Evolutionary conservation across 2,888 invertebrate species (phyloP).

Genomic region (Spisula solida): DNA sequence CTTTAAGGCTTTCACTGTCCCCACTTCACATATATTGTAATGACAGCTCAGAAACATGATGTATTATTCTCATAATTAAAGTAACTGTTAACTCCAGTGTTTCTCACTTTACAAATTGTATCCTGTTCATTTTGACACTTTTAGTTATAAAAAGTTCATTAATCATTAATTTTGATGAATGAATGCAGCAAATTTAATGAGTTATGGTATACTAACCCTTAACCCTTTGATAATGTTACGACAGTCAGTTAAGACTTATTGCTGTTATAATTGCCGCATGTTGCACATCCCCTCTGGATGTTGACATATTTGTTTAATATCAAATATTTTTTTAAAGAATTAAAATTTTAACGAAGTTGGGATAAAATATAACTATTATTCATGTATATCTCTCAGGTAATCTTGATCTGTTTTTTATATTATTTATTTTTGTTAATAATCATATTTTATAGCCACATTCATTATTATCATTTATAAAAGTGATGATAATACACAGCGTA

Average conservation of each 20-base stretch:
- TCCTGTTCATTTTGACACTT: conserved; percentile 27
- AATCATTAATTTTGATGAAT: neutral
- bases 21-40: conserved; percentile 26
- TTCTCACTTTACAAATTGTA: conserved; percentile 19
- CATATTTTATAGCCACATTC: too few relatives aligned
- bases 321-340: too few relatives aligned
- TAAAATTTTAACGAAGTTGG: too few relatives aligned
- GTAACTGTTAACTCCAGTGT: conserved; percentile 36
- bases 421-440: too few relatives aligned
- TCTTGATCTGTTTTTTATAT: too few relatives aligned
- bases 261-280: neutral
- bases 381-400: too few relatives aligned
- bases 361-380: too few relatives aligned
- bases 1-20: conserved; percentile 41
- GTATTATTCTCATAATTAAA: conserved; percentile 29
- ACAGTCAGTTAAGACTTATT: too few relatives aligned
- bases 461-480: too few relatives aligned
- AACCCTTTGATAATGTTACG: neutral
- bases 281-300: neutral
- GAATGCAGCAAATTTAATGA: neutral
- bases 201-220: neutral
- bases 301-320: too few relatives aligned
- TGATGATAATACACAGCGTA: too few relatives aligned
- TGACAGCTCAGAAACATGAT: conserved; percentile 34
- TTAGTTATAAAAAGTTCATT: conserved; percentile 8